These are phyloP conservation scores for Ctenoplectra terminalis DNA, from an alignment of 1,140 invertebrate species.

Conservation along the genomic window DNA sequence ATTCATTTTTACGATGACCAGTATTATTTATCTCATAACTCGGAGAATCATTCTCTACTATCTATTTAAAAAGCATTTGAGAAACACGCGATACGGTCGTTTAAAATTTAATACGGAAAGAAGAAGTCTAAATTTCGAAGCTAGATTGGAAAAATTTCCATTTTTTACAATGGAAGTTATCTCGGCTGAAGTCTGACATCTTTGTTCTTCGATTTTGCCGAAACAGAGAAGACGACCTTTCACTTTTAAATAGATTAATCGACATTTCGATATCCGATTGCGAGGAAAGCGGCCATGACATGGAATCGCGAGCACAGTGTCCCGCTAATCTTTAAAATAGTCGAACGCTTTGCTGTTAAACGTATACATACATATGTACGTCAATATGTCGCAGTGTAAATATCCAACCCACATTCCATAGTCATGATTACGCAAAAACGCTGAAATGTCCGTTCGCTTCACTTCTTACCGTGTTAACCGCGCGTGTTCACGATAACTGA, in stretches of 20 bases:
- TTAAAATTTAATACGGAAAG: neutral
- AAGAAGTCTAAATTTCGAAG: neutral
- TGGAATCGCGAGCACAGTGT: conserved; percentile 40
- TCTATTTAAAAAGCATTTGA: neutral
- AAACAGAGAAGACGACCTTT: too few species aligned
- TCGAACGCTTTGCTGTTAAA: conserved; percentile 22
- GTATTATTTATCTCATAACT: too few species aligned
- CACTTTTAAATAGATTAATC: too few species aligned
- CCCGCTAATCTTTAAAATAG: conserved; percentile 64
- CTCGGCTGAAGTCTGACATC: too few species aligned
- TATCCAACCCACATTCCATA: conserved; percentile 49
- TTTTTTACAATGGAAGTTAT: neutral
- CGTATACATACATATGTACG: conserved; percentile 41
- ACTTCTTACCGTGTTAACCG: conserved; percentile 47
- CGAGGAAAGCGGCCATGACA: conserved; percentile 55
- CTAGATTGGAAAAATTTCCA: neutral
- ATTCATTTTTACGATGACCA: too few species aligned
- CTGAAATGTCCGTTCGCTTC: conserved; percentile 57
- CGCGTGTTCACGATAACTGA: conserved; percentile 45
- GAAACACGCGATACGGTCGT: conserved; percentile 9
- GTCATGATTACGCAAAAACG: conserved; percentile 51
- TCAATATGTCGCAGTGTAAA: conserved; percentile 24
- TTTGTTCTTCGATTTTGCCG: too few species aligned
- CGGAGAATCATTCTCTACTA: too few species aligned
- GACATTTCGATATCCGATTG: conserved; percentile 36